Base-by-base conservation (phyloP, 2,113 vertebrate species). In the Corvus hawaiiensis region DNA sequence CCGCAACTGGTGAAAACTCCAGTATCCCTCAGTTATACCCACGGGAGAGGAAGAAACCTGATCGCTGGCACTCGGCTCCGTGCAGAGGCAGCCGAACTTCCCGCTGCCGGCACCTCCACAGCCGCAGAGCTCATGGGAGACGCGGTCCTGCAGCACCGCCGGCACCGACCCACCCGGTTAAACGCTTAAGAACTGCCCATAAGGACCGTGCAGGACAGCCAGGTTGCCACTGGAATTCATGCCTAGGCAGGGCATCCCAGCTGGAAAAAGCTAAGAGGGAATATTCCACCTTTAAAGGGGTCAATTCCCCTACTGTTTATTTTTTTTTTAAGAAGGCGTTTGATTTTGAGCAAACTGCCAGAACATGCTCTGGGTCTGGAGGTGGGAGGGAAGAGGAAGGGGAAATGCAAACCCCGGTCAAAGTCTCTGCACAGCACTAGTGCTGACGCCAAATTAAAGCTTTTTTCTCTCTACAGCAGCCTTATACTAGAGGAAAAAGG, bases 381-480 rank as follows among this genome's bases (percentile, higher is more conserved):
- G 61, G 63, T 77, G 68, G 92, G 90, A 93, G 83, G 92, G 83
- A 86, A 94, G 32, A 85, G 87, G 91, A 93, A 93, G 18, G 52
- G 90, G 78, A 97, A 93, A 39, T 66, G 44, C 54, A 84, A 96
- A 79, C 26, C 9, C 16, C 5, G 37, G 39, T 75, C 48, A 41
- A 88, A 93, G 76, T 30, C 86, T 78, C 49, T 0, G 6, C 3
- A 5, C 54, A 62, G 71, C 78, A 51, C 32, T 30, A 12, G 51
- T 55, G 7, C 43, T 26, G 59, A 59, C 7, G 9, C 17, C 51
- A 69, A 63, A 77, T 58, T 43, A 51, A 63, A 92, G 24, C 7
- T 12, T 39, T 44, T 83, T 75, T 19, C 39, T 68, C 37, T 54
- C 33, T 66, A 68, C 63, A 43, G 32, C 24, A 27, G 27, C 26